Evolutionary conservation across 2,797 vertebrate genomes (phyloP).

Genomic region (Channa striata): DNA sequence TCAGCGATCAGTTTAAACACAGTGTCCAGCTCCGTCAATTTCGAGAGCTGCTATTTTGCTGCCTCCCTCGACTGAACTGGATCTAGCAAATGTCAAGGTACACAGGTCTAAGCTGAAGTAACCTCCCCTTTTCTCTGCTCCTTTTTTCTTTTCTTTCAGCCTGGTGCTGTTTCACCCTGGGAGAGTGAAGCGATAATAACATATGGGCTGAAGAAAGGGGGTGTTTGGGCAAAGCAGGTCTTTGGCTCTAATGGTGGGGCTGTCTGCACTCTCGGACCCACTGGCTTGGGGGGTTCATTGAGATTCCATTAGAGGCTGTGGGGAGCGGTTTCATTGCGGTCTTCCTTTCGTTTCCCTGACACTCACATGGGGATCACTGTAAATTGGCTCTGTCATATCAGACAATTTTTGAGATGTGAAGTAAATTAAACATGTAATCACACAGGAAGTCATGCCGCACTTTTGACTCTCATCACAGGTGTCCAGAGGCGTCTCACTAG

Average conservation of each 20-base stretch:
- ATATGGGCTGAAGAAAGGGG: conserved; percentile 68
- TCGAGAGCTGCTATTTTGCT: conserved; percentile 76
- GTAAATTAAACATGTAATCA: conserved; percentile 87
- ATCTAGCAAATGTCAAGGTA: conserved; percentile 79
- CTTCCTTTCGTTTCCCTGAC: conserved; percentile 76
- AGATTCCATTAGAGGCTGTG: conserved; percentile 83
- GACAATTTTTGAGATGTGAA: conserved; percentile 82
- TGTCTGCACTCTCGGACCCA: conserved; percentile 72
- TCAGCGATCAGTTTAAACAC: conserved; percentile 84
- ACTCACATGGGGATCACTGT: conserved; percentile 76
- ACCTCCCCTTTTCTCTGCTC: conserved; percentile 61
- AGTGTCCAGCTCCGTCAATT: conserved; percentile 80
- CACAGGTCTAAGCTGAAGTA: conserved; percentile 75
- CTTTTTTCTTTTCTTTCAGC: conserved; percentile 46
- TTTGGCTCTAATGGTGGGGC: conserved; percentile 74
- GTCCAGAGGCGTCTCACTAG: conserved; percentile 48
- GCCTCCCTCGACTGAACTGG: conserved; percentile 56
- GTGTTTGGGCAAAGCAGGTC: conserved; percentile 72
- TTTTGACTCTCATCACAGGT: conserved; percentile 50
- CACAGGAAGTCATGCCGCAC: conserved; percentile 63
- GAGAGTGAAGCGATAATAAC: conserved; percentile 82
- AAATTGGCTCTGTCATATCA: conserved; percentile 85
- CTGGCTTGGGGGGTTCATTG: conserved; percentile 76
- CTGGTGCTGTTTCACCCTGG: conserved; percentile 47
- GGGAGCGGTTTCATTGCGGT: conserved; percentile 62